phyloP scores from a whole-genome alignment of 2,113 vertebrate species.

The Pteropus alecto region DNA sequence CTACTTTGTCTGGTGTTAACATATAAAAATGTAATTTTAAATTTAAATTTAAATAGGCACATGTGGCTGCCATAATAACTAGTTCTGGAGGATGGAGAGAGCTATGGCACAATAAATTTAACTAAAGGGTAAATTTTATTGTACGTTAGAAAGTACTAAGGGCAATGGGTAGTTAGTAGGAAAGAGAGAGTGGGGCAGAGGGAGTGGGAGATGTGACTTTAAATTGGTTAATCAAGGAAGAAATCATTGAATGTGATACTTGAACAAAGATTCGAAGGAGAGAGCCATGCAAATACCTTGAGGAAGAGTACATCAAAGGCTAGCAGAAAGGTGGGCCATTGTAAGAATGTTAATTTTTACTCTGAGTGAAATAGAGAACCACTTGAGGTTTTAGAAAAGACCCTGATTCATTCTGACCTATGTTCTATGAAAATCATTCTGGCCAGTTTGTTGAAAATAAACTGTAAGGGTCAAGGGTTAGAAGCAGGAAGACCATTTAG shows the following conservation, averaged over 20 bases:
- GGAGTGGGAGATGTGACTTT: not conserved
- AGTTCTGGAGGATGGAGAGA: conserved; percentile 58
- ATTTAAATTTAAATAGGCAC: conserved; percentile 70
- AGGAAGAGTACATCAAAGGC: not conserved
- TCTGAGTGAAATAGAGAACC: not conserved
- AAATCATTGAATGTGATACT: conserved; percentile 2
- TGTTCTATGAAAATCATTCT: not conserved
- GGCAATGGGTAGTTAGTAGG: not conserved
- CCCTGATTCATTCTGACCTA: not conserved
- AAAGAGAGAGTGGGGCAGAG: not conserved
- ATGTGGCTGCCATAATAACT: conserved; percentile 44
- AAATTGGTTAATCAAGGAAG: not conserved
- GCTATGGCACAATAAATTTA: conserved; percentile 60
- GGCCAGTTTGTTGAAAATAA: conserved; percentile 5
- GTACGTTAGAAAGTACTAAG: conserved; percentile 24
- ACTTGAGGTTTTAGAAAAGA: not conserved
- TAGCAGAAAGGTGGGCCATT: not conserved
- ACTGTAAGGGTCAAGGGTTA: not conserved
- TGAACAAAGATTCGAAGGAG: not conserved
- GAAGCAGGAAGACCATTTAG: not conserved
- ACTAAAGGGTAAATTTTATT: conserved; percentile 63
- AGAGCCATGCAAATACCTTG: not conserved
- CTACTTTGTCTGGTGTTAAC: conserved; percentile 1
- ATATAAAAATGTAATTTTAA: conserved; percentile 45
- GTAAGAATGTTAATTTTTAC: conserved; percentile 30